Conservation (phyloP, 2,797 vertebrate genomes). For the Sternotherus odoratus region DNA sequence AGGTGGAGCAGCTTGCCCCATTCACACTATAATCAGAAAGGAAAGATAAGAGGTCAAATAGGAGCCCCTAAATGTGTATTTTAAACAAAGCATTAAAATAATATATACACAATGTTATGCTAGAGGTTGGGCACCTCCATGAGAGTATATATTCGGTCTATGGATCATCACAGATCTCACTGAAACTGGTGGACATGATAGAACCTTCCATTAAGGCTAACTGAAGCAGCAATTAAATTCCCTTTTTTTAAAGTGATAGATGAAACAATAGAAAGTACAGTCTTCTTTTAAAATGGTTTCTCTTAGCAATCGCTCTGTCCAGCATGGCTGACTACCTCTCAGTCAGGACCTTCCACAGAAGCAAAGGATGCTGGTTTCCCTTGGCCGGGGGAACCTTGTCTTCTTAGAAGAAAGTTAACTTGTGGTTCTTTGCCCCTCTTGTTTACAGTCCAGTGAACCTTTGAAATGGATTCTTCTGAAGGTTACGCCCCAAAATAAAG, state of each 20-base stretch:
- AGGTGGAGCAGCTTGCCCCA: not conserved
- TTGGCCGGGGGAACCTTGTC: too few relatives aligned
- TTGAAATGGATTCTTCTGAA: not conserved
- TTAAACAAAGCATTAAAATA: not conserved
- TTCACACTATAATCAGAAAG: not conserved
- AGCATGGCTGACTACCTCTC: not conserved
- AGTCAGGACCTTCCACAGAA: not conserved
- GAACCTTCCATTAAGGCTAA: not conserved
- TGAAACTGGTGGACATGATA: not conserved
- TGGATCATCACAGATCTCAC: not conserved
- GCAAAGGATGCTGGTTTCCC: not conserved
- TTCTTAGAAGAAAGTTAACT: not conserved
- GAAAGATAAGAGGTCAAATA: not conserved
- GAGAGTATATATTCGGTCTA: not conserved
- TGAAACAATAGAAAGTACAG: not conserved
- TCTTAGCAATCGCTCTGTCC: not conserved
- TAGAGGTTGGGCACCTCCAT: not conserved
- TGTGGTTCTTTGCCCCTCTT: too few relatives aligned
- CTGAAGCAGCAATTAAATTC: not conserved
- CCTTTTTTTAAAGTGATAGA: slow-evolving; percentile 7
- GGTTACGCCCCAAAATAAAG: not conserved
- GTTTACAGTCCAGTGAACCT: too few relatives aligned
- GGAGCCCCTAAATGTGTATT: not conserved
- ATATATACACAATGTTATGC: not conserved
- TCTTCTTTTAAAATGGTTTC: not conserved